Evolutionary conservation across 2,797 vertebrate genomes (phyloP).

Genomic region (Heteromormyrus szaboi): DNA sequence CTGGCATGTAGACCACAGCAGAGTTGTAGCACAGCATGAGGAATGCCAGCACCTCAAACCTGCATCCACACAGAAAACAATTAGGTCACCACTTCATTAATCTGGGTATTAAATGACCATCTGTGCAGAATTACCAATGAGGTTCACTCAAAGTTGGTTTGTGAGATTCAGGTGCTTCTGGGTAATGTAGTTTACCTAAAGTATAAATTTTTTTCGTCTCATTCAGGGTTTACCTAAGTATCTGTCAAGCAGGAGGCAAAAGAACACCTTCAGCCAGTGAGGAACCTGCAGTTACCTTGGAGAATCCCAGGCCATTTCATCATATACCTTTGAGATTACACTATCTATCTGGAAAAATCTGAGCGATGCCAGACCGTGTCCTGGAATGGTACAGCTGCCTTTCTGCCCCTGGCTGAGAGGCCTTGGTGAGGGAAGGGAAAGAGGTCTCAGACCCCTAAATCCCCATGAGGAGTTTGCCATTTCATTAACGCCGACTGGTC

Average conservation of each 20-base stretch:
- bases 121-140: not conserved
- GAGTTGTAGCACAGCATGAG: slow-evolving; percentile 98
- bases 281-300: not conserved
- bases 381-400: not conserved
- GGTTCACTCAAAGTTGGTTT: not conserved
- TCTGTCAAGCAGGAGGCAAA: not conserved
- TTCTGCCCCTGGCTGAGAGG: not conserved
- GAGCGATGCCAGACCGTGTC: not conserved
- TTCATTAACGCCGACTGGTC: not conserved
- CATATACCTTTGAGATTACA: not conserved
- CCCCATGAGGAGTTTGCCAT: not conserved
- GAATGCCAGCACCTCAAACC: slow-evolving; percentile 95
- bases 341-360: not conserved
- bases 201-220: not conserved
- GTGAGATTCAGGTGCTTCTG: not conserved
- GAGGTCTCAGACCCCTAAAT: not conserved
- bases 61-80: slow-evolving; percentile 42
- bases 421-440: not conserved
- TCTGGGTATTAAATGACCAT: not conserved
- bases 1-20: slow-evolving; percentile 91
- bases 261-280: not conserved
- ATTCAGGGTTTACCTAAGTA: not conserved
- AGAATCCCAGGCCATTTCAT: not conserved
- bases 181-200: not conserved
- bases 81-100: slow-evolving; percentile 37